Evolutionary conservation across 2,113 vertebrate genomes (phyloP).

Genomic region (Heloderma charlesbogerti): DNA sequence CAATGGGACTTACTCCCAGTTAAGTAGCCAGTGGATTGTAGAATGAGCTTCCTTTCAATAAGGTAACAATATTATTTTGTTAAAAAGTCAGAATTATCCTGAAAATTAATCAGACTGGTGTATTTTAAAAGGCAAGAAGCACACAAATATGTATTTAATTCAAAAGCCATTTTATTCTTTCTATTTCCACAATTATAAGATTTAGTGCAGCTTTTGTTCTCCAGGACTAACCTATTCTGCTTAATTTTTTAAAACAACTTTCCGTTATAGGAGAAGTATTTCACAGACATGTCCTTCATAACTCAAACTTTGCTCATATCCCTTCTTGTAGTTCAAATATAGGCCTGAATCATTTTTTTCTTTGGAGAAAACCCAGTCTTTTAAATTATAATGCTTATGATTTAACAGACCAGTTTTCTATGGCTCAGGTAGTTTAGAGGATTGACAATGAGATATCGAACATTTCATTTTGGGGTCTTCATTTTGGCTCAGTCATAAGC

Average conservation of each 20-base stretch:
- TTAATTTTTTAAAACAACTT: background rate
- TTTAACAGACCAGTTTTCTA: slow-evolving; percentile 21
- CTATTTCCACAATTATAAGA: slow-evolving; percentile 5
- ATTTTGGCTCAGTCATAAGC: slow-evolving; percentile 45
- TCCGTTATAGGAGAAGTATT: background rate
- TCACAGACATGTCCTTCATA: accelerated
- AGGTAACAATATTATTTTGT: slow-evolving; percentile 24
- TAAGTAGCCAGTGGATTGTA: too few species aligned
- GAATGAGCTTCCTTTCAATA: background rate
- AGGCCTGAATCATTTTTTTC: background rate
- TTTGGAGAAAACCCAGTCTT: slow-evolving; percentile 28
- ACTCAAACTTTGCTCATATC: background rate
- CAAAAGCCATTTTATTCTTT: accelerated
- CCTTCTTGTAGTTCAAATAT: background rate
- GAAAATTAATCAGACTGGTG: slow-evolving; percentile 27
- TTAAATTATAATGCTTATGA: slow-evolving; percentile 31
- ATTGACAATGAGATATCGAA: slow-evolving; percentile 47
- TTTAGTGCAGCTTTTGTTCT: background rate
- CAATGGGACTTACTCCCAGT: background rate
- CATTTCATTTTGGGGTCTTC: slow-evolving; percentile 48
- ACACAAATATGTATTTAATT: slow-evolving; percentile 28
- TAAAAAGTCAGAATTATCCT: slow-evolving; percentile 22
- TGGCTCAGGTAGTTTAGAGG: slow-evolving; percentile 12
- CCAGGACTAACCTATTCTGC: background rate
- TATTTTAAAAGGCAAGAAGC: slow-evolving; percentile 44